Evolutionary conservation across 2,113 vertebrate genomes (phyloP).

Genomic region (Urocynchramus pylzowi): DNA sequence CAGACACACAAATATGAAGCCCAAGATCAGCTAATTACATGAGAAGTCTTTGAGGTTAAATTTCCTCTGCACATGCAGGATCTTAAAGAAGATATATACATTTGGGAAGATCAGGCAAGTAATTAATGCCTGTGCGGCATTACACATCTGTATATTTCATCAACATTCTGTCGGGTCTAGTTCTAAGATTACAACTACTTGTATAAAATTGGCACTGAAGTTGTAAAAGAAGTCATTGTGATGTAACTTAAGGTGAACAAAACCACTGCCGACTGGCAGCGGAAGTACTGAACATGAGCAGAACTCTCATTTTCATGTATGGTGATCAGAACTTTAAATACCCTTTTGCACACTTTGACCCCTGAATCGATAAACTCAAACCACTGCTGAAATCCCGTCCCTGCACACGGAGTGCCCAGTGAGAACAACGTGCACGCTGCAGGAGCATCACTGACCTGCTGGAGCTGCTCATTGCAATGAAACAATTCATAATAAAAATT

Average conservation of each 20-base stretch:
- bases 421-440: not conserved
- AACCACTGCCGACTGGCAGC: not conserved
- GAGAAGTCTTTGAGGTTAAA: not conserved
- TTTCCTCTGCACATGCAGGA: not conserved
- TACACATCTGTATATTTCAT: fast-evolving
- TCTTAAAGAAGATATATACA: not conserved
- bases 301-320: not conserved
- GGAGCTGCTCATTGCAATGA: not conserved
- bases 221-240: not conserved
- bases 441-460: fast-evolving
- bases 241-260: not conserved
- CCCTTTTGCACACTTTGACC: not conserved
- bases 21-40: not conserved
- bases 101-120: not conserved
- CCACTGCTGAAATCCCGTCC: not conserved
- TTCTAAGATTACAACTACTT: not conserved
- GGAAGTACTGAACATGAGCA: not conserved
- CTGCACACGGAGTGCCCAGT: fast-evolving
- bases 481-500: not conserved
- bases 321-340: not conserved
- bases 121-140: fast-evolving
- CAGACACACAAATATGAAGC: not conserved
- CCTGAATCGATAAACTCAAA: not conserved
- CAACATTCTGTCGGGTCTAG: not conserved
- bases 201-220: not conserved